These are phyloP conservation scores for Stratiolaelaps scimitus DNA, from an alignment of 1,140 invertebrate species.

Conservation along the genomic window DNA sequence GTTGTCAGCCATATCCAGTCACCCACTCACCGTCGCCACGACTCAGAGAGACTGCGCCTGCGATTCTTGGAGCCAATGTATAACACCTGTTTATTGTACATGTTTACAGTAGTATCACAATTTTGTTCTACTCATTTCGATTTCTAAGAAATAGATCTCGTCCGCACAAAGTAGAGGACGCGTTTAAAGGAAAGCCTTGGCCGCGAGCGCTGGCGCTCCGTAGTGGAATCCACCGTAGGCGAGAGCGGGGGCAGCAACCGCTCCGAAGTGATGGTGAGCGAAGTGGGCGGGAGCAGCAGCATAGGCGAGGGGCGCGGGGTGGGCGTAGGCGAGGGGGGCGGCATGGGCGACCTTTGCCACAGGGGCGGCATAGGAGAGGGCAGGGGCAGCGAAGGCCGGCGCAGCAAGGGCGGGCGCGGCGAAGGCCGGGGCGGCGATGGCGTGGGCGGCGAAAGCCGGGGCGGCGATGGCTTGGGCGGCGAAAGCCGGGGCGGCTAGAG, in stretches of 20 bases:
- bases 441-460: background rate
- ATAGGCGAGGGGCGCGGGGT: constrained; percentile 8
- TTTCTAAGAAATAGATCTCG: too few relatives aligned
- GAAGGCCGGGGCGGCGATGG: too few relatives aligned
- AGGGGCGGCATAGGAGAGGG: background rate
- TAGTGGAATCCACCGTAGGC: constrained; percentile 26
- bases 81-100: too few relatives aligned
- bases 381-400: too few relatives aligned
- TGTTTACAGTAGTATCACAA: too few relatives aligned
- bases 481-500: background rate
- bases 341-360: constrained; percentile 16
- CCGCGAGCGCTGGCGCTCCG: background rate
- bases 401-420: background rate
- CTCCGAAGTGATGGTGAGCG: background rate
- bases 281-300: background rate
- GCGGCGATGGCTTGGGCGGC: too few relatives aligned
- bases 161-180: too few relatives aligned
- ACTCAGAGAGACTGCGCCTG: too few relatives aligned
- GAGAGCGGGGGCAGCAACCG: constrained; percentile 5
- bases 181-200: constrained; percentile 3
- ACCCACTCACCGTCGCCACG: too few relatives aligned
- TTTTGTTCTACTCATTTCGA: too few relatives aligned
- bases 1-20: too few relatives aligned
- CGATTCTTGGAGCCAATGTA: too few relatives aligned
- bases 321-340: background rate